Percentiles rank a stretch among this genome's conserved stretches.
These are phyloP conservation scores for Zeugodacus cucurbitae DNA, from an alignment of 1,140 invertebrate genomes.

Conservation along the genomic window DNA sequence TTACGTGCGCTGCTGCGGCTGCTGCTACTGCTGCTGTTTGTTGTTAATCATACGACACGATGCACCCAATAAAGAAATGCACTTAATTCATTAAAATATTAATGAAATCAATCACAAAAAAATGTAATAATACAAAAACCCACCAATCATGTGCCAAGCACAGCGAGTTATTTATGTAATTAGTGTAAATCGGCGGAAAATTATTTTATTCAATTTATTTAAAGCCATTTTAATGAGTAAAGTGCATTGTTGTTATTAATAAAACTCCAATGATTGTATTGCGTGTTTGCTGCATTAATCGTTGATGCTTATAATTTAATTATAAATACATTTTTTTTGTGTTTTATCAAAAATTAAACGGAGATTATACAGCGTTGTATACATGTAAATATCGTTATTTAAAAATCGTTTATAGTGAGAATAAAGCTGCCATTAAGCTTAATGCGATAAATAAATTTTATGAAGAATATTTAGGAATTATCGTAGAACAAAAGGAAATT, in stretches of 20 bases:
- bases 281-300: not conserved
- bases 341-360: too few species aligned
- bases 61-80: conserved; percentile 17
- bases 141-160: not conserved
- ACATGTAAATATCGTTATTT: too few species aligned
- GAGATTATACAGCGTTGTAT: too few species aligned
- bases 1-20: not conserved
- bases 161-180: not conserved
- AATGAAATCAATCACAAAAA: conserved; percentile 12
- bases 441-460: too few species aligned
- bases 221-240: not conserved
- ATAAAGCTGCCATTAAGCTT: too few species aligned
- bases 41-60: conserved; percentile 21
- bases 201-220: not conserved
- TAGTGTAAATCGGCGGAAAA: conserved; percentile 18
- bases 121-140: not conserved
- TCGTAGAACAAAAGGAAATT: too few species aligned
- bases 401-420: too few species aligned
- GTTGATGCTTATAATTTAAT: not conserved
- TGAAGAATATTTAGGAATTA: too few species aligned
- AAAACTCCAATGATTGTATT: not conserved
- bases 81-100: conserved; percentile 1
- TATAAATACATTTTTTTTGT: too few species aligned
- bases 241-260: not conserved
- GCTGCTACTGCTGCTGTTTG: too few species aligned